Percentiles rank a stretch among this genome's conserved stretches.
phyloP scores from a whole-genome alignment of 2,113 vertebrate species.

The Echinops telfairi region DNA sequence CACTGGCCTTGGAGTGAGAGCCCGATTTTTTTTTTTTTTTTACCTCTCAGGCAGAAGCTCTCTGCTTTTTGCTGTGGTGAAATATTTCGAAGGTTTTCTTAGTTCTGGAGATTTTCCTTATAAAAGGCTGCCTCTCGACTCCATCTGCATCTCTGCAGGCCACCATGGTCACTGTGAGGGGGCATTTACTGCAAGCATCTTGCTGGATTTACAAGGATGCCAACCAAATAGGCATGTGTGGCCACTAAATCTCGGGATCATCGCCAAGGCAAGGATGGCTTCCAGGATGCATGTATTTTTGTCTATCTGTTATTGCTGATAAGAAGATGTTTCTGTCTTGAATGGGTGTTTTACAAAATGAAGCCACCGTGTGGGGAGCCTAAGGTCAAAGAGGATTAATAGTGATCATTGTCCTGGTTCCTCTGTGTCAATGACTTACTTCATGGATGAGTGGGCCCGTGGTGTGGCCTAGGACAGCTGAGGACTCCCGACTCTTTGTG shows the following conservation, averaged over 20 bases:
- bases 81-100: conserved; percentile 68
- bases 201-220: conserved; percentile 60
- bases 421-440: not conserved
- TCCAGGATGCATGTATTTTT: conserved; percentile 25
- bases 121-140: conserved; percentile 70
- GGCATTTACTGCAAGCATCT: conserved; percentile 62
- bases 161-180: conserved; percentile 63
- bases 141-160: conserved; percentile 16
- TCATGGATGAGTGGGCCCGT: not conserved
- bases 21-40: conserved; percentile 63
- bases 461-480: not conserved
- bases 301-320: conserved; percentile 2
- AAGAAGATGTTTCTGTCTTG: conserved; percentile 24
- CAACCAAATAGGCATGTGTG: conserved; percentile 61
- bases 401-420: not conserved
- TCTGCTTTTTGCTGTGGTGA: conserved; percentile 41
- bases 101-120: conserved; percentile 60
- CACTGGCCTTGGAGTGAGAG: conserved; percentile 47
- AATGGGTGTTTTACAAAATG: conserved; percentile 58
- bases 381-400: conserved; percentile 28
- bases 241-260: conserved; percentile 32
- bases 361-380: conserved; percentile 2
- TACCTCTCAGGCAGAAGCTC: conserved; percentile 46
- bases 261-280: conserved; percentile 63
- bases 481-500: conserved; percentile 24